Evolutionary conservation across 2,113 vertebrate genomes (phyloP), one percentile per base, ranked within the genome.

Genomic region (Dermatemys mawii): DNA sequence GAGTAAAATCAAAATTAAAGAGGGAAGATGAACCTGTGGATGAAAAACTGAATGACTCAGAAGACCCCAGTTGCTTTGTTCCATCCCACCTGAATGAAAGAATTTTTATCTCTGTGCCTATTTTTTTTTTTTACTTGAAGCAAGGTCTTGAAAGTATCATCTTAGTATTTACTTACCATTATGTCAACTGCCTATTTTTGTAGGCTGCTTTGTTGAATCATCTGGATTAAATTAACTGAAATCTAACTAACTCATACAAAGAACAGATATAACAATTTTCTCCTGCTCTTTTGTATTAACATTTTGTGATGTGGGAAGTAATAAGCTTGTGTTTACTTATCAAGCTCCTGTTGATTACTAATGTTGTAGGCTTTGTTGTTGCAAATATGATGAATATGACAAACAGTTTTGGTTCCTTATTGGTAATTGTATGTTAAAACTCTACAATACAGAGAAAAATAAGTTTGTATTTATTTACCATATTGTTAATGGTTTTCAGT

Each of bases 121-220:
- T 91, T 86, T 55, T 2, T 73, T 2, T 73, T 86, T 7, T 63
- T 84, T 41, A 54, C 83, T n/a, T 79, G 48, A 80, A 80, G 3
- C 32, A 60, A 32, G 16, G 63, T 67, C 35, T 51, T 21, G 70
- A 90, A 55, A 60, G 86, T 5, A 54, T 16, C 1, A 9, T 38
- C 84, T 41, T 57, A 92, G 27, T 27, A 94, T 91, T 76, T 4
- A 90, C 78, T 95, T 91, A 24, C 29, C 92, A 38, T 93, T 97
- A 88, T 11, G 60, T 91, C 83, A 82, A 2, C 76, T 81, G 41
- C 29, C 8, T 84, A 29, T 70, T 95, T 57, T 85, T 90, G 91
- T 46, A 94, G 92, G 5, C 1, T 54, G 38, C 22, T 91, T 57
- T 86, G 21, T 94, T 97, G 90, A 87, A 83, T 94, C 89, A 90